A percentile compares a stretch with the other conserved stretches of the same genome.
These are phyloP conservation scores for Crocuta crocuta DNA, from an alignment of 2,113 vertebrate species.

Conservation along the genomic window DNA sequence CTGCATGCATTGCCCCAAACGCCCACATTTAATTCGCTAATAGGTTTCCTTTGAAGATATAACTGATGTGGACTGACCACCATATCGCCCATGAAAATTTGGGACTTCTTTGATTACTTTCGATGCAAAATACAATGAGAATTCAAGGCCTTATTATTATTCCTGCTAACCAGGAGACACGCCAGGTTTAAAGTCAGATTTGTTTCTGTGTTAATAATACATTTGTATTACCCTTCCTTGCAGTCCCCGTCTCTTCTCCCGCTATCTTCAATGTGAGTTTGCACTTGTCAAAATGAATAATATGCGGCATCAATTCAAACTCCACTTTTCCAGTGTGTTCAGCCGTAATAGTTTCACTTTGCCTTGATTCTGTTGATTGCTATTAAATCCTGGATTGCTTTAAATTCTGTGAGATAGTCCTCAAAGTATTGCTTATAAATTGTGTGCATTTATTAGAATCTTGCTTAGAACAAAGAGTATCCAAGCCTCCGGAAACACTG, in stretches of 20 bases:
- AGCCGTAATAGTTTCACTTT: constrained; percentile 87
- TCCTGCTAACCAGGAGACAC: constrained; percentile 76
- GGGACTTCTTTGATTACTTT: constrained; percentile 58
- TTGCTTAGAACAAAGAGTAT: constrained; percentile 80
- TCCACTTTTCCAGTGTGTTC: constrained; percentile 86
- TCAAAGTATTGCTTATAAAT: constrained; percentile 87
- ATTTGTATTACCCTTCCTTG: constrained; percentile 86
- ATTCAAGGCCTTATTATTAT: constrained; percentile 81
- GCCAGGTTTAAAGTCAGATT: constrained; percentile 82
- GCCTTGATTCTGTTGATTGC: constrained; percentile 89
- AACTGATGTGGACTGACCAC: background rate
- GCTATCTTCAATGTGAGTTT: constrained; percentile 89
- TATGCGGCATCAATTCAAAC: constrained; percentile 88
- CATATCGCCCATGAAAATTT: background rate
- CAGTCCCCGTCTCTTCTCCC: constrained; percentile 81
- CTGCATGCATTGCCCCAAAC: background rate
- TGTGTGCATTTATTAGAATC: constrained; percentile 86
- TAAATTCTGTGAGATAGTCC: constrained; percentile 87
- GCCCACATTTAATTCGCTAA: background rate
- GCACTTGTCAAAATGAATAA: constrained; percentile 91
- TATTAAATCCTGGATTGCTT: constrained; percentile 88
- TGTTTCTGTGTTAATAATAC: constrained; percentile 85
- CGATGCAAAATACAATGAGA: constrained; percentile 72
- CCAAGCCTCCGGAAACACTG: constrained; percentile 65
- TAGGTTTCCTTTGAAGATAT: constrained; percentile 33